These are phyloP conservation scores for Hypena proboscidalis DNA, from an alignment of 2,888 invertebrate genomes.

Conservation along the genomic window DNA sequence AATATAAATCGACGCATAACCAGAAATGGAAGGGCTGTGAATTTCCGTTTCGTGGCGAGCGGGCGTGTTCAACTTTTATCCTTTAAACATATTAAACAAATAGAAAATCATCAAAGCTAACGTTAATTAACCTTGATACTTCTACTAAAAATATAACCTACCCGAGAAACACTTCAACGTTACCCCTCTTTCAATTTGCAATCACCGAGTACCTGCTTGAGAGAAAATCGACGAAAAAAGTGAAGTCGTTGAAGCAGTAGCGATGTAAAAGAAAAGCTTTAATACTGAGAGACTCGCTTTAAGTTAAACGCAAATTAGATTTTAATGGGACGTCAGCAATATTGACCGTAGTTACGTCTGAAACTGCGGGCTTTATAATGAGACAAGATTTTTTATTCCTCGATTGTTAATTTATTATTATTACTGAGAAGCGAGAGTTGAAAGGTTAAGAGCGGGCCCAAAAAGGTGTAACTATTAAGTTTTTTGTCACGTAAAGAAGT, in stretches of 20 bases:
- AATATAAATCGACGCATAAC: slow-evolving; percentile 85
- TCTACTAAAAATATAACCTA: slow-evolving; percentile 5
- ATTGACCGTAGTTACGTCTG: slow-evolving; percentile 49
- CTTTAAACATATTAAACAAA: slow-evolving; percentile 51
- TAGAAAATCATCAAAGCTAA: slow-evolving; percentile 37
- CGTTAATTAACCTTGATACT: slow-evolving; percentile 23
- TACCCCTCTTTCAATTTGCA: slow-evolving; percentile 25
- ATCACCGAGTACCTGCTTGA: slow-evolving; percentile 25
- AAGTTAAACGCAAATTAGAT: slow-evolving; percentile 63
- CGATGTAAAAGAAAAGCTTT: slow-evolving; percentile 55
- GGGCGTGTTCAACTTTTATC: slow-evolving; percentile 54
- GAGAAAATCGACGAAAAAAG: slow-evolving; percentile 32
- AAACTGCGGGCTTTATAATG: slow-evolving; percentile 48
- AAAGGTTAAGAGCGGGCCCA: slow-evolving; percentile 16
- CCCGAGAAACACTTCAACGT: slow-evolving; percentile 14
- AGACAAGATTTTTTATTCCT: slow-evolving; percentile 42
- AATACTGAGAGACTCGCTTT: slow-evolving; percentile 50
- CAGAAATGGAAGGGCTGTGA: slow-evolving; percentile 82
- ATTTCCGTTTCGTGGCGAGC: slow-evolving; percentile 78
- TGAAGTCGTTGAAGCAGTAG: slow-evolving; percentile 39
- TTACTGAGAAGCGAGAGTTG: slow-evolving; percentile 5
- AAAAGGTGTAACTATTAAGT: slow-evolving; percentile 29
- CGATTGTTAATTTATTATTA: slow-evolving; percentile 39
- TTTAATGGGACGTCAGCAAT: slow-evolving; percentile 59
- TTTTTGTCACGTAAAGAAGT: slow-evolving; percentile 51